These are phyloP conservation scores for Drosophila recens DNA, from an alignment of 2,888 invertebrate species.

Conservation along the genomic window DNA sequence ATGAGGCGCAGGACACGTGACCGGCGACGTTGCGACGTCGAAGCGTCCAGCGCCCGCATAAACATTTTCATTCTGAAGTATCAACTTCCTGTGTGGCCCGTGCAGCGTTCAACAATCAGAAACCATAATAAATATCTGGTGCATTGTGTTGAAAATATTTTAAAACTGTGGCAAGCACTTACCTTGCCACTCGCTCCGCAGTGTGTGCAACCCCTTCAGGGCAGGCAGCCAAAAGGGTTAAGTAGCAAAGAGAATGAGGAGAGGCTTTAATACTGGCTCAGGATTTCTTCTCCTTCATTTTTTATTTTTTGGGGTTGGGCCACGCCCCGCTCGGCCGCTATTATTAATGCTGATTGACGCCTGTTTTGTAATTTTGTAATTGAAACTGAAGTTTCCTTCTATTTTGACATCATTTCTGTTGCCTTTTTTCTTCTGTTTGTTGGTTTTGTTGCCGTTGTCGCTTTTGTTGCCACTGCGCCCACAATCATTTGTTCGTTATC, in stretches of 20 bases:
- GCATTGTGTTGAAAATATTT: conserved; percentile 65
- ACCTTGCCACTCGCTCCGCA: conserved; percentile 50
- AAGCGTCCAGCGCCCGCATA: conserved; percentile 76
- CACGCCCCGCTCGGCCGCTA: conserved; percentile 58
- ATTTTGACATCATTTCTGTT: conserved; percentile 57
- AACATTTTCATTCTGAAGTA: conserved; percentile 79
- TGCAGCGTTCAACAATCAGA: conserved; percentile 25
- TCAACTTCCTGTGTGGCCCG: conserved; percentile 75
- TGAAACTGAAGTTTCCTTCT: conserved; percentile 73
- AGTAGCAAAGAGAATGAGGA: conserved; percentile 65
- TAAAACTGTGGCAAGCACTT: conserved; percentile 70
- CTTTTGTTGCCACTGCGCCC: conserved; percentile 39
- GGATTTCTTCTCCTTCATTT: conserved; percentile 5
- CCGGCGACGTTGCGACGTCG: conserved; percentile 53
- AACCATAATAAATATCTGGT: conserved; percentile 64
- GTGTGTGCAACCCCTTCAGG: conserved; percentile 54
- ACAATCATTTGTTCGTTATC: conserved; percentile 64
- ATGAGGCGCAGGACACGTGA: conserved; percentile 65
- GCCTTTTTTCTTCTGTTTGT: conserved; percentile 38
- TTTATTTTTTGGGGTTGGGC: conserved; percentile 44
- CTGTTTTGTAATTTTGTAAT: conserved; percentile 80
- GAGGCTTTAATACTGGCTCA: conserved; percentile 25
- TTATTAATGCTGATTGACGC: conserved; percentile 81
- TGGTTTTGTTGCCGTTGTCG: conserved; percentile 21
- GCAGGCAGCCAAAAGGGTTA: conserved; percentile 69